Evolutionary conservation across 2,888 invertebrate genomes (phyloP), one percentile per base, ranked within the genome.

Genomic region (Stratiomys singularior): DNA sequence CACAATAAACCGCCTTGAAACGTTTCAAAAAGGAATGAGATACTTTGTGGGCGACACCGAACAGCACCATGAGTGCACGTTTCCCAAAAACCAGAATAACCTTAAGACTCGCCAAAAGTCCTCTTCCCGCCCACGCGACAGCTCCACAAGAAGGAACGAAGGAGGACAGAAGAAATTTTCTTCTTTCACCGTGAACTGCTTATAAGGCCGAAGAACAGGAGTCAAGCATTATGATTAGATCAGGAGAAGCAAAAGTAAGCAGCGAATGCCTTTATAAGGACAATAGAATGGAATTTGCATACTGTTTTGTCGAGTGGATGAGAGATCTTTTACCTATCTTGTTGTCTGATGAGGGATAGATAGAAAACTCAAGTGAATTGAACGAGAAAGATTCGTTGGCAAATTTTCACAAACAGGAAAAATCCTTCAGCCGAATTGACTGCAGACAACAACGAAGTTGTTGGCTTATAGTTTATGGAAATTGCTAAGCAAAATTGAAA

Each of bases 201-300:
- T 66, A 37, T 28, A 30, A 66, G 27, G n/a, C 27, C 66, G 27
- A 37, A n/a, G 37, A 27, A 63, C 27, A 28, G 28, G 27, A 27
- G 27, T n/a, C 63, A 52, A 52, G 52, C n/a, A 18, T 9, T 13
- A 52, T 52, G 15, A 52, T 52, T 52, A 52, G 52, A 52, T 52
- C 52, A 52, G 52, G 18, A 13, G 18, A 4, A 18, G 18, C 4
- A 13, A 13, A 52, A 13, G 18, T 52, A 78, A 77, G 76, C 69
- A 63, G 76, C 69, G 56, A 77, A 78, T 77, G 56, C 52, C 76
- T 25, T 76, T 78, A 77, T 71, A 72, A 74, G 66, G 78, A 71
- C 58, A 72, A 78, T 78, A 76, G 76, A 72, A 78, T 78, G 72
- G 76, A 78, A 78, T 78, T 78, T 78, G 76, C 78, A 78, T 78